Evolutionary conservation across 2,888 invertebrate species (phyloP).

Genomic region (Ichneumon xanthorius): DNA sequence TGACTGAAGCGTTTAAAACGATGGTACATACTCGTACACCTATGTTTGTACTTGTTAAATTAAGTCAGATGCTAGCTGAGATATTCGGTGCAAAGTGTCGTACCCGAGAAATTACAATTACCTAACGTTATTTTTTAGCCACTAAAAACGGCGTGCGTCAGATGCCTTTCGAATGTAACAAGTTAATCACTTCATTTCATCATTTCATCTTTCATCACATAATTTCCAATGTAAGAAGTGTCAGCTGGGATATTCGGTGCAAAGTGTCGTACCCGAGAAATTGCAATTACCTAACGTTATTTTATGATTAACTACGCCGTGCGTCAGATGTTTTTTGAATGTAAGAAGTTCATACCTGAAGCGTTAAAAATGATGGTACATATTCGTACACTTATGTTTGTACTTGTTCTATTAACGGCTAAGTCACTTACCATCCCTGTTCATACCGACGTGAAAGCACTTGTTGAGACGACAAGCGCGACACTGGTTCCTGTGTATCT

Average conservation of each 20-base stretch:
- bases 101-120: not conserved
- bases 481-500: conserved; percentile 98
- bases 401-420: not conserved
- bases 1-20: not conserved
- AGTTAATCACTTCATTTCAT: not conserved
- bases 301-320: not conserved
- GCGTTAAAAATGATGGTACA: not conserved
- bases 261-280: not conserved
- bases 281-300: not conserved
- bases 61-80: not conserved
- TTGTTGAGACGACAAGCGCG: conserved; percentile 97
- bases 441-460: conserved; percentile 98
- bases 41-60: not conserved
- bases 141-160: not conserved
- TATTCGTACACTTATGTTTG: not conserved
- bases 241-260: not conserved
- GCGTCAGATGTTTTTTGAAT: not conserved
- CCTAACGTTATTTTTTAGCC: not conserved
- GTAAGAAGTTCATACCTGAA: not conserved
- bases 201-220: no score
- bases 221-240: no score
- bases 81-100: not conserved
- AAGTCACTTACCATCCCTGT: conserved; percentile 96
- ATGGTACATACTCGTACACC: not conserved
- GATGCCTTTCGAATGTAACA: not conserved